Conservation (phyloP, 2,888 invertebrate species). For the Latrodectus hesperus region DNA sequence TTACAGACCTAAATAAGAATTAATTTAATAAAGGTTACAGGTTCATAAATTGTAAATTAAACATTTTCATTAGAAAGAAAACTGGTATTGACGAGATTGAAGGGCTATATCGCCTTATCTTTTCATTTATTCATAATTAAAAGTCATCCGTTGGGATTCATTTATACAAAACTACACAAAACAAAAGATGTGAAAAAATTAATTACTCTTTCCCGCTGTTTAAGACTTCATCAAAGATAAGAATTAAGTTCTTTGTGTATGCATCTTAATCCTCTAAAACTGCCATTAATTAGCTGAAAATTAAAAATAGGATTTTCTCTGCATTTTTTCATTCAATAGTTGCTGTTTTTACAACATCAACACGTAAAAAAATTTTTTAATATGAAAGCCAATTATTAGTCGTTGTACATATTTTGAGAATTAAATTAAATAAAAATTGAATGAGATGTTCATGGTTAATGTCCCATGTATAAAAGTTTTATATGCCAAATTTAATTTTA, state of each 20-base stretch:
- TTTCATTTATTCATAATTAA: not conserved
- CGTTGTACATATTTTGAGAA: no score
- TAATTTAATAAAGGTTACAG: no score
- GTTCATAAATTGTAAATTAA: no score
- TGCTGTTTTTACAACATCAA: no score
- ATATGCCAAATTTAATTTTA: no score
- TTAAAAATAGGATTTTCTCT: not conserved
- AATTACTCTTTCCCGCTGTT: slow-evolving; percentile 37
- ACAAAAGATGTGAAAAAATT: slow-evolving; percentile 22
- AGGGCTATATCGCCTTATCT: not conserved
- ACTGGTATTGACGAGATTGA: not conserved
- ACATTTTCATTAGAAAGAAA: not conserved
- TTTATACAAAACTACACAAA: not conserved
- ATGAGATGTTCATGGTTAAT: no score
- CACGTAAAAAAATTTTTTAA: no score
- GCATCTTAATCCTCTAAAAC: slow-evolving; percentile 13
- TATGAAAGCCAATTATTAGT: no score
- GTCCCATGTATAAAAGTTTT: no score
- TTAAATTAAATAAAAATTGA: no score
- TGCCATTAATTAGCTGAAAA: slow-evolving; percentile 32
- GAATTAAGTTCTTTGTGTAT: slow-evolving; percentile 34
- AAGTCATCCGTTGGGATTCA: not conserved
- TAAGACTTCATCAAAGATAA: slow-evolving; percentile 5
- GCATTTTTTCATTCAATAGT: no score
- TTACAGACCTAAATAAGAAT: no score